Evolutionary conservation across 2,797 vertebrate species (phyloP), one percentile per base, ranked within the genome.

Genomic region (Poecilia picta): DNA sequence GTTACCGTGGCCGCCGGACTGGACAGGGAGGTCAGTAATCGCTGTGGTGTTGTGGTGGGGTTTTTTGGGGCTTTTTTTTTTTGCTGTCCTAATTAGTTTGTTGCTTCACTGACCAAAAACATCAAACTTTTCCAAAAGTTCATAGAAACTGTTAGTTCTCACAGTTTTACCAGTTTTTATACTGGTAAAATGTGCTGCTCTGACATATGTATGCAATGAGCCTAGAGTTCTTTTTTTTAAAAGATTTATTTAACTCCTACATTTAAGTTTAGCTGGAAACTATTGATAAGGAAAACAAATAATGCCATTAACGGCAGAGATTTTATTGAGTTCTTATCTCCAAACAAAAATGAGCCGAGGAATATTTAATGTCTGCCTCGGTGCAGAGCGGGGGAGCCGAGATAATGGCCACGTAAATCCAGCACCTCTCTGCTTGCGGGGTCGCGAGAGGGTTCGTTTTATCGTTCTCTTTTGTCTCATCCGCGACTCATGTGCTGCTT

Each of bases 1-100:
- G 96, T 98, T 72, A 99, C 98, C 0, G 97, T 99, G 91, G 98
- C 98, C 0, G 97, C 98, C 0, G 98, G 98, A 45, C 96, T 99
- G 80, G 98, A 99, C 94, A 95, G 98, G 88, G 98, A 99, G 97
- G 98, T 99, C 89, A 96, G 96, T 86, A 7, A 74, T 18, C 10
- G 5, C 23, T 68, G n/a, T 12, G 31, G 23, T 20, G n/a, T 47
- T 4, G 13, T 70, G 49, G n/a, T 20, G 20, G n/a, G n/a, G n/a
- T n/a, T n/a, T 23, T 39, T 79, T 59, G 1, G 25, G 8, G 1
- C 1, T 10, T 1, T 20, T 20, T 51, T 23, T 12, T n/a, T 4
- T 25, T 25, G 57, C 45, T 55, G 0, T 53, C 41, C 39, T 74
- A 45, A 3, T 3, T 79, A 11, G 41, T 83, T 72, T 85, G 57